Evolutionary conservation across 2,888 invertebrate genomes (phyloP), one percentile per base, ranked within the genome.

Genomic region (Dasypolia templi): DNA sequence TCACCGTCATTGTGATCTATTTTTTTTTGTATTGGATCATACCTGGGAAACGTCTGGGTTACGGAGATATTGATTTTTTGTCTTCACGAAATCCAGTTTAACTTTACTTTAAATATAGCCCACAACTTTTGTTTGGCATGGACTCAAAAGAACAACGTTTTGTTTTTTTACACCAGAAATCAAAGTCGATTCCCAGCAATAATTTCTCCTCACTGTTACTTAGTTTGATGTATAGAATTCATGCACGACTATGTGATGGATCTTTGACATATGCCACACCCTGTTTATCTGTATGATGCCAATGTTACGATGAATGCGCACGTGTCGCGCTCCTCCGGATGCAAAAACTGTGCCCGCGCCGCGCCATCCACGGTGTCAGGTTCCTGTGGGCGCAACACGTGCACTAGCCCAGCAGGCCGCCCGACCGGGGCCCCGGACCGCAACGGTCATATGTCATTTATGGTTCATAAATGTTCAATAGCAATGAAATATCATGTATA

Each of bases 301-400:
- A 64, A n/a, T 56, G 29, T 32, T 12, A 32, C 19, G 42, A 55
- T n/a, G 44, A 4, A 22, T 14, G 42, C 59, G 14, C 77, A 61
- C 61, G 55, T 61, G 75, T 55, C 42, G 29, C 46, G 29, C 17
- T 35, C 59, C 6, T 44, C 53, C 12, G 44, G 51, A 39, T 42
- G 58, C 12, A 56, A 29, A 55, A 29, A 55, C 17, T 55, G 55
- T 3, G 7, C 53, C 22, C 35, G 55, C 19, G 29, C 9, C 26
- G n/a, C 56, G 39, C 17, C n/a, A n/a, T n/a, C n/a, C n/a, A n/a
- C n/a, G n/a, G 26, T n/a, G 14, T 66, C 66, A 39, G 77, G 46
- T 61, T 39, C 17, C 65, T 11, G 59, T 22, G 29, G 39, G 49
- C 61, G 64, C 53, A 46, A 61, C 75, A 75, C 67, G 75, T 49